Evolutionary conservation across 2,888 invertebrate species (phyloP).

Genomic region (Sarcophaga variegata): DNA sequence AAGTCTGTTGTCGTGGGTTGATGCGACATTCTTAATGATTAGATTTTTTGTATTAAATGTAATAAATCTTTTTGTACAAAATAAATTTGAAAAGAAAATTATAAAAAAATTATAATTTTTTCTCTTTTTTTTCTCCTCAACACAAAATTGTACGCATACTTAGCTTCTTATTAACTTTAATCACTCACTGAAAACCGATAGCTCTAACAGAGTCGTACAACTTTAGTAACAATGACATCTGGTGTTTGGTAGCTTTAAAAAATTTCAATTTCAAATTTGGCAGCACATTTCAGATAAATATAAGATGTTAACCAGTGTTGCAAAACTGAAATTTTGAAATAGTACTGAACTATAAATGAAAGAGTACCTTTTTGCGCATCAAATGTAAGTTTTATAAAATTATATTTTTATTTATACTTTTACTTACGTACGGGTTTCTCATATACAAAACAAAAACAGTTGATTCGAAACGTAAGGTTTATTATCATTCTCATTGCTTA

Average conservation of each 20-base stretch:
- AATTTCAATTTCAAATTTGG: too few species aligned
- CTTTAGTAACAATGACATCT: not conserved
- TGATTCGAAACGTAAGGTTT: too few species aligned
- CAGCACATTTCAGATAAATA: too few species aligned
- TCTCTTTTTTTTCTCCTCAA: constrained; percentile 63
- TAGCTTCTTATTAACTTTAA: constrained; percentile 47
- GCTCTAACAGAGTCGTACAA: constrained; percentile 8
- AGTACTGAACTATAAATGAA: too few species aligned
- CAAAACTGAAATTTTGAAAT: too few species aligned
- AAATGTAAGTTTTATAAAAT: too few species aligned
- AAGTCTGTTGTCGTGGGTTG: constrained; percentile 62
- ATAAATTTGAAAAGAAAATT: constrained; percentile 62
- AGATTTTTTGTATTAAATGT: constrained; percentile 16
- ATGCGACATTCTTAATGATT: constrained; percentile 59
- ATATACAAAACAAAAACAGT: too few species aligned
- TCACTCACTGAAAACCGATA: constrained; percentile 21
- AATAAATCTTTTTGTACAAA: constrained; percentile 56
- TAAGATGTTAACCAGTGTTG: too few species aligned
- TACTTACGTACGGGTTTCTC: too few species aligned
- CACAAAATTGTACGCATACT: constrained; percentile 62
- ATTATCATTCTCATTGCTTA: too few species aligned
- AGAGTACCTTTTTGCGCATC: too few species aligned
- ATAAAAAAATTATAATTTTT: constrained; percentile 64
- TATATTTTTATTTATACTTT: too few species aligned
- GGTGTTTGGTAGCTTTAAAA: not conserved